Percentiles rank a stretch among this genome's conserved stretches.
phyloP scores from a whole-genome alignment of 2,797 vertebrate species.

The Anas georgica region DNA sequence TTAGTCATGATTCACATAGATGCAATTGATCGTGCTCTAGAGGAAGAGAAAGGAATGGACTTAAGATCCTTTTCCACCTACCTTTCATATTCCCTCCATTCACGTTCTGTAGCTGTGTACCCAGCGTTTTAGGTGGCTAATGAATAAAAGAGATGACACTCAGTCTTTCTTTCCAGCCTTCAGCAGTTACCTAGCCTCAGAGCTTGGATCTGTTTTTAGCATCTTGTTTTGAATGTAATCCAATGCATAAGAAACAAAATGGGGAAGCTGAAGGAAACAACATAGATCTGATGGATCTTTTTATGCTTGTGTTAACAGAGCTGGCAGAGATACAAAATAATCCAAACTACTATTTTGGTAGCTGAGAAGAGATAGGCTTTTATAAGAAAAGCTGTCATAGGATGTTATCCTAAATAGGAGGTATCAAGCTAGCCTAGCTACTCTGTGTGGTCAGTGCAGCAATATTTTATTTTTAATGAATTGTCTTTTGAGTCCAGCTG shows the following conservation, averaged over 20 bases:
- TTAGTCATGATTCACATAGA: neutral
- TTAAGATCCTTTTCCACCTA: neutral
- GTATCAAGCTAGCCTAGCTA: neutral
- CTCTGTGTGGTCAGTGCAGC: slow-evolving; percentile 24
- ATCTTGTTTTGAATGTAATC: neutral
- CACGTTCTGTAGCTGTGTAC: neutral
- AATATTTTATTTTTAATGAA: neutral
- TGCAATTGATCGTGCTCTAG: neutral
- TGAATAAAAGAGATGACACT: neutral
- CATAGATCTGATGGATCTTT: neutral
- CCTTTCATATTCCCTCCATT: neutral
- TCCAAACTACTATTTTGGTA: neutral
- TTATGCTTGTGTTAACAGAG: neutral
- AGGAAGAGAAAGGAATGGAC: neutral
- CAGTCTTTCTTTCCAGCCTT: neutral
- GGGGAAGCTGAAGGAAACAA: neutral
- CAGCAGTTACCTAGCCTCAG: neutral
- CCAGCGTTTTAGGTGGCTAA: neutral
- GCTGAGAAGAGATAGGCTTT: neutral
- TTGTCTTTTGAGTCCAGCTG: slow-evolving; percentile 26
- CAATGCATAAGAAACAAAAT: neutral
- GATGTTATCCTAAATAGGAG: neutral
- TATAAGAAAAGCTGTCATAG: neutral
- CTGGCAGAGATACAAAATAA: neutral
- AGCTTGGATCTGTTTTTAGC: neutral